phyloP scores from a whole-genome alignment of 64 coral and sea anemone genomes.

The Montipora efflorescens region DNA sequence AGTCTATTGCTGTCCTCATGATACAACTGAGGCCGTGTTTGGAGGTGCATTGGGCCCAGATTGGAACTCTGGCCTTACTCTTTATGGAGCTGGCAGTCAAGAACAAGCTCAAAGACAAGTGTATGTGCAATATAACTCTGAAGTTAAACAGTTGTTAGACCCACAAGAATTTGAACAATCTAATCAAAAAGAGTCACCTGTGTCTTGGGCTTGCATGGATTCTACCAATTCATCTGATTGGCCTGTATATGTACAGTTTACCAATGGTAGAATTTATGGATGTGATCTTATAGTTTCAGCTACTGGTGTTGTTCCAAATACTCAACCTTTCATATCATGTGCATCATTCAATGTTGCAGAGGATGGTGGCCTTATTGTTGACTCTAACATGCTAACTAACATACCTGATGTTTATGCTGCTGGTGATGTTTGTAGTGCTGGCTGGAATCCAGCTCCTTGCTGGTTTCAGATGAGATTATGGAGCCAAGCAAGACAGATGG shows the following conservation, averaged over 20 bases:
- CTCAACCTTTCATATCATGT: slow-evolving; percentile 53
- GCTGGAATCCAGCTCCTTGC: slow-evolving; percentile 85
- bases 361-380: slow-evolving; percentile 88
- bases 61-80: slow-evolving; percentile 74
- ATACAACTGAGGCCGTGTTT: slow-evolving; percentile 3
- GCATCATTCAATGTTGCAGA: slow-evolving; percentile 67
- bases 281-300: slow-evolving; percentile 97
- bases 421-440: slow-evolving; percentile 81
- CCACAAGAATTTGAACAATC: slow-evolving; percentile 26
- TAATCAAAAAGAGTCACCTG: slow-evolving; percentile 29
- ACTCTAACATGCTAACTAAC: slow-evolving; percentile 84
- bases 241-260: slow-evolving; percentile 79
- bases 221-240: slow-evolving; percentile 25
- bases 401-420: slow-evolving; percentile 88
- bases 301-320: slow-evolving; percentile 88
- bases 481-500: slow-evolving; percentile 97
- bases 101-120: slow-evolving; percentile 55
- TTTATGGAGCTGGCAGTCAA: slow-evolving; percentile 29
- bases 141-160: slow-evolving; percentile 65
- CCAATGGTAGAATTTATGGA: slow-evolving; percentile 81
- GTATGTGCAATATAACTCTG: slow-evolving; percentile 78
- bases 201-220: neutral
- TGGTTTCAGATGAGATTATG: slow-evolving; percentile 99
- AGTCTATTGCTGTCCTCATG: neutral
- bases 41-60: slow-evolving; percentile 89